These are phyloP conservation scores for Drosophila phalerata DNA, from an alignment of 2,888 invertebrate species.

Conservation along the genomic window DNA sequence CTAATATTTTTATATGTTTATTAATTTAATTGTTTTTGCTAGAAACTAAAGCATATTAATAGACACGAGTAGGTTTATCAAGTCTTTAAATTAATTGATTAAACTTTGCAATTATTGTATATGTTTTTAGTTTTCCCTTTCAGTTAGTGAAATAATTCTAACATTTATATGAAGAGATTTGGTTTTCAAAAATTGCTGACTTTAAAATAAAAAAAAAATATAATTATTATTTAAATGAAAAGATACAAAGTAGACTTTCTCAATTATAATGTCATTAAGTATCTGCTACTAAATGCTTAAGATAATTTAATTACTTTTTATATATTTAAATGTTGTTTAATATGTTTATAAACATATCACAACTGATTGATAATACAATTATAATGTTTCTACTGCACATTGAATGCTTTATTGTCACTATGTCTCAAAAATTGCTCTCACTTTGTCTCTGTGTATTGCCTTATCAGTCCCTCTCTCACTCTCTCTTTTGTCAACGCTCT, in stretches of 20 bases:
- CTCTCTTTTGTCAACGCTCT: constrained; percentile 1
- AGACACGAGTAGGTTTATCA: too few relatives aligned
- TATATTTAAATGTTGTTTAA: background rate
- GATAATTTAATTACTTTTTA: background rate
- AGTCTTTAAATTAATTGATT: too few relatives aligned
- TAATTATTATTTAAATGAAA: background rate
- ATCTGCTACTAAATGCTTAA: too few relatives aligned
- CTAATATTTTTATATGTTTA: too few relatives aligned
- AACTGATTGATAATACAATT: constrained; percentile 5
- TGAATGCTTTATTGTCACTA: constrained; percentile 10
- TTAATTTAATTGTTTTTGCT: too few relatives aligned
- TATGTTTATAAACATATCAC: constrained; percentile 15
- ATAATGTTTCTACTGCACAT: background rate
- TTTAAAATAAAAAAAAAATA: too few relatives aligned
- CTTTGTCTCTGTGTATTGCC: constrained; percentile 1
- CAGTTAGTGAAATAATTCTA: too few relatives aligned
- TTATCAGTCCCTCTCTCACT: constrained; percentile 11
- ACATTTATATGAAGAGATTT: too few relatives aligned
- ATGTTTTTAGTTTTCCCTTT: too few relatives aligned
- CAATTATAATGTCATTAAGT: background rate
- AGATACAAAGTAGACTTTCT: background rate
- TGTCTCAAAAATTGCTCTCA: background rate
- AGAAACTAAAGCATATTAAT: too few relatives aligned
- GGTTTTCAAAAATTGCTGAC: too few relatives aligned
- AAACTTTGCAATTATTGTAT: too few relatives aligned